phyloP scores from a whole-genome alignment of 2,797 vertebrate genomes.

The Enteromius afrohamiltoni region DNA sequence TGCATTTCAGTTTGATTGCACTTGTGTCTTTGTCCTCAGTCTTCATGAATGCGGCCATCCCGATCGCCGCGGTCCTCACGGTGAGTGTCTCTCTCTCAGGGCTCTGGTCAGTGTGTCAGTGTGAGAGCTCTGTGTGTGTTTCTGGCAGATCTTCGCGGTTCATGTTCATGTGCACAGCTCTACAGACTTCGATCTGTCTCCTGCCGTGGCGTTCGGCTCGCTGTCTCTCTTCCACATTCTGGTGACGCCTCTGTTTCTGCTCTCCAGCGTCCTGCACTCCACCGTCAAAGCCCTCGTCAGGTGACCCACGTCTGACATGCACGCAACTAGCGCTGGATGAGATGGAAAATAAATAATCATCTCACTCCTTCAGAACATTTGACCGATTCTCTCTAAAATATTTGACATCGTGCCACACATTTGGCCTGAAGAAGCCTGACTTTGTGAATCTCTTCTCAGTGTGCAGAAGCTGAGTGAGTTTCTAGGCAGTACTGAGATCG shows the following conservation, averaged over 20 bases:
- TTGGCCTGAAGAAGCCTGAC: too few relatives aligned
- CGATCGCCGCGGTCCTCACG: slow-evolving; percentile 93
- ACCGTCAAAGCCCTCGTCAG: slow-evolving; percentile 98
- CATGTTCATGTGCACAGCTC: slow-evolving; percentile 92
- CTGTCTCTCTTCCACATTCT: slow-evolving; percentile 98
- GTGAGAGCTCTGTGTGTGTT: neutral
- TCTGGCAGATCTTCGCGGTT: slow-evolving; percentile 90
- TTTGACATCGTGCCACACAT: neutral
- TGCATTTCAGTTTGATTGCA: neutral
- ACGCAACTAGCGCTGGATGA: neutral
- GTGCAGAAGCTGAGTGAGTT: slow-evolving; percentile 97
- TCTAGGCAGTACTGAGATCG: slow-evolving; percentile 93
- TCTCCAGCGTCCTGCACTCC: slow-evolving; percentile 96
- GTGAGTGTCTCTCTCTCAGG: slow-evolving; percentile 80
- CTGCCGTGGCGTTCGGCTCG: slow-evolving; percentile 95
- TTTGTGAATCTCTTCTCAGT: slow-evolving; percentile 67
- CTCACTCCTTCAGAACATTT: neutral
- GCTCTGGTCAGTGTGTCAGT: neutral
- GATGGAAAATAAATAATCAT: neutral
- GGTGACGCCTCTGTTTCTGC: slow-evolving; percentile 94
- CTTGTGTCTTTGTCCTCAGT: slow-evolving; percentile 74
- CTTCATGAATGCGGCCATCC: slow-evolving; percentile 99
- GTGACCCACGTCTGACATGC: slow-evolving; percentile 70
- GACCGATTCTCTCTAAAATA: neutral
- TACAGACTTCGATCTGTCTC: slow-evolving; percentile 87